A percentile compares a stretch with the other conserved stretches of the same genome.
Evolutionary conservation across 2,888 invertebrate species (phyloP).

Genomic region (Aromia moschata): DNA sequence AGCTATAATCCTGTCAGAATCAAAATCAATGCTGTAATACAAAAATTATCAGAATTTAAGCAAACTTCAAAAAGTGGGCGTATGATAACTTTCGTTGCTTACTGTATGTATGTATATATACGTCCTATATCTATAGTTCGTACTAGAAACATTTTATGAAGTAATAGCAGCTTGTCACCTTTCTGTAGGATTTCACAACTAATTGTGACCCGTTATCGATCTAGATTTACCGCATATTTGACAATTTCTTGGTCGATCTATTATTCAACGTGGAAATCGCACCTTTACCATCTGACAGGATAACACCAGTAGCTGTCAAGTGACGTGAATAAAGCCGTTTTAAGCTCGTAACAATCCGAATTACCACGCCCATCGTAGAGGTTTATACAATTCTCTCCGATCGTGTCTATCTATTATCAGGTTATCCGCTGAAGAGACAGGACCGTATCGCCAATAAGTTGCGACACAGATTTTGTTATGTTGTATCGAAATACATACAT

Average conservation of each 20-base stretch:
- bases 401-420: conserved; percentile 39
- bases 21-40: no score
- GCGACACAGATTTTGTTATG: no score
- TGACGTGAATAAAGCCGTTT: conserved; percentile 48
- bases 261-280: conserved; percentile 19
- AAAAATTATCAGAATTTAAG: no score
- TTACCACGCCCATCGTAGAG: conserved; percentile 46
- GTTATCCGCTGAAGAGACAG: conserved; percentile 29
- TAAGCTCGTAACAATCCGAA: conserved; percentile 48
- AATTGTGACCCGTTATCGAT: conserved; percentile 8
- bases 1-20: no score
- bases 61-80: no score
- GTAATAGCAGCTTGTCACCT: no score
- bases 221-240: conserved; percentile 38
- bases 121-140: no score
- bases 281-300: conserved; percentile 26
- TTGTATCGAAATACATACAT: no score
- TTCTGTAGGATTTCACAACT: background rate
- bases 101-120: no score
- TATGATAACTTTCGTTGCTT: no score
- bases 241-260: conserved; percentile 42
- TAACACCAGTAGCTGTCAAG: conserved; percentile 46
- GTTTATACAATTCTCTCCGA: conserved; percentile 29
- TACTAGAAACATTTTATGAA: no score
- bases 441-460: no score